Conservation (phyloP, 1,140 invertebrate genomes). For the Heliconius congener region DNA sequence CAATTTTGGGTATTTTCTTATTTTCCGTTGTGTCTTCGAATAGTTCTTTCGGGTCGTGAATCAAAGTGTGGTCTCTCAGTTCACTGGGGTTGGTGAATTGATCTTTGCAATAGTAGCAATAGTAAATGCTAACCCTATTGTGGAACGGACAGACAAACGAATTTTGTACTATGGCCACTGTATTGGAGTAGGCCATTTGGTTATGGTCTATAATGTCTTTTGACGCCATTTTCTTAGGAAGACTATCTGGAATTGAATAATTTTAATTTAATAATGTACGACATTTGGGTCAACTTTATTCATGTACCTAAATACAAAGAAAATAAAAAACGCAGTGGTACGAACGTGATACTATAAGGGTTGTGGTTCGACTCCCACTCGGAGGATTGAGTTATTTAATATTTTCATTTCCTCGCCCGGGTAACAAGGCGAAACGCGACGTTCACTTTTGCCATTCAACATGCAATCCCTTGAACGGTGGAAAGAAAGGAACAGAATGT, state of each 20-base stretch:
- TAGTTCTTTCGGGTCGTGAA: conserved; percentile 57
- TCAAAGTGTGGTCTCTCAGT: conserved; percentile 63
- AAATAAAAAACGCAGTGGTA: too few species aligned
- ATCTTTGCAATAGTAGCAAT: conserved; percentile 69
- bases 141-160: conserved; percentile 69
- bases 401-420: too few species aligned
- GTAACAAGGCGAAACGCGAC: too few species aligned
- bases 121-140: conserved; percentile 66
- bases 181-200: conserved; percentile 57
- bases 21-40: conserved; percentile 65
- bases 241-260: neutral
- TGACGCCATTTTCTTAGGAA: conserved; percentile 7
- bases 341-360: too few species aligned
- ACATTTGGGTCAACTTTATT: too few species aligned
- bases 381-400: too few species aligned
- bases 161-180: conserved; percentile 58
- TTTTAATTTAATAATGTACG: neutral
- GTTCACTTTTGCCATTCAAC: too few species aligned
- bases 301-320: too few species aligned
- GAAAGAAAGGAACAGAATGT: too few species aligned
- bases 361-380: neutral
- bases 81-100: conserved; percentile 66
- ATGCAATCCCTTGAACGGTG: too few species aligned
- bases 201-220: conserved; percentile 51
- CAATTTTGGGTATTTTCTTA: conserved; percentile 72